Base-by-base conservation (phyloP, 2,113 vertebrate genomes). In the Eonycteris spelaea region DNA sequence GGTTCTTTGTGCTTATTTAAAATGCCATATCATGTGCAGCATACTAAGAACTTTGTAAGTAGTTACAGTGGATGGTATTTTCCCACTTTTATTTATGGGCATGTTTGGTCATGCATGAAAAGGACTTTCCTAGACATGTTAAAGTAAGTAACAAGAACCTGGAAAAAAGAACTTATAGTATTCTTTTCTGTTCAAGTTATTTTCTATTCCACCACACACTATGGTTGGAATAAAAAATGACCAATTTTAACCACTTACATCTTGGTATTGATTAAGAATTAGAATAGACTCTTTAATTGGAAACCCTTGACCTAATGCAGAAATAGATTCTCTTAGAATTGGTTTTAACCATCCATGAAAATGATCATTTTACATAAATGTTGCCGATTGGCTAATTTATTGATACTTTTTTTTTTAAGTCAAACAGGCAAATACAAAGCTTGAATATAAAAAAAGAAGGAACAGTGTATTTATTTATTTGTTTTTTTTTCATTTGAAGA, bases 401-500 rank as follows among this genome's bases (percentile, higher is more conserved):
- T 75, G 2, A 33, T 43, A 19, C n/a, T 51, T 53, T 43, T 22
- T 15, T 9, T 33, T 59, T 51, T 63, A 79, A 19, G 30, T 57
- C 48, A 86, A 35, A 65, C 35, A 73, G 24, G 16, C 24, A 85
- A 82, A 48, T 59, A 61, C 7, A 86, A 86, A 91, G 5, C 48
- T 95, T 70, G 18, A 91, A 24, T 63, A 63, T 57, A 84, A 84
- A 77, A 77, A 59, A 85, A 24, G 12, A 13, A 13, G 40, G 33
- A 85, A 14, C 33, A 93, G 15, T 59, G 22, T 61, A n/a, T n/a
- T n/a, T n/a, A n/a, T n/a, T n/a, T n/a, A n/a, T n/a, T n/a, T n/a
- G n/a, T n/a, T n/a, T 26, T 26, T 90, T 87, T 91, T 95, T 51
- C 7, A 93, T 89, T 51, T 26, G 22, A 51, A 90, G 94, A 92